These are phyloP conservation scores for Eublepharis macularius DNA, from an alignment of 2,113 vertebrate species.

Conservation along the genomic window DNA sequence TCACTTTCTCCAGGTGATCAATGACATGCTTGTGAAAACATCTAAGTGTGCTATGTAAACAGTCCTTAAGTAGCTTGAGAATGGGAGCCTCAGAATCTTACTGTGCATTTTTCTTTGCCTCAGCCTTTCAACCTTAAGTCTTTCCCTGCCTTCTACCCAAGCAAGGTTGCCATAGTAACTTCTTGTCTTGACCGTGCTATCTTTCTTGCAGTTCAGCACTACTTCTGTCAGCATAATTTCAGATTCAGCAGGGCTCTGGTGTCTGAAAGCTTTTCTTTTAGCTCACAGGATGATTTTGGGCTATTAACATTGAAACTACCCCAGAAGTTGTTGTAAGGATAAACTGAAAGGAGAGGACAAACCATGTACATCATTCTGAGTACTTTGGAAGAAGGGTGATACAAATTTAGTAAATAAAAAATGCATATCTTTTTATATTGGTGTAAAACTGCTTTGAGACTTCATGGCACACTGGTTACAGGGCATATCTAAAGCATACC, in stretches of 20 bases:
- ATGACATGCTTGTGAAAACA: neutral
- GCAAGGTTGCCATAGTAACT: constrained; percentile 57
- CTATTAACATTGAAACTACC: too few relatives aligned
- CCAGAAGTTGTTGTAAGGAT: too few relatives aligned
- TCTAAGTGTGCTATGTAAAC: neutral
- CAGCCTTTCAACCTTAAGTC: fast-evolving
- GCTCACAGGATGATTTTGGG: neutral
- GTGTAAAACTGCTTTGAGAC: neutral
- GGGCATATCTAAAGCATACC: neutral
- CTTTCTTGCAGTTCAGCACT: constrained; percentile 40
- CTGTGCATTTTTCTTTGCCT: neutral
- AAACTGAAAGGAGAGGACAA: too few relatives aligned
- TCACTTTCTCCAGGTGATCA: neutral
- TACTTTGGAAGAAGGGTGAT: too few relatives aligned
- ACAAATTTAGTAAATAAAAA: neutral
- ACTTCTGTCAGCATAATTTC: constrained; percentile 35
- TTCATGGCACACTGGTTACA: neutral
- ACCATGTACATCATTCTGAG: too few relatives aligned
- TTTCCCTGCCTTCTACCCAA: constrained; percentile 42
- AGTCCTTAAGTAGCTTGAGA: neutral
- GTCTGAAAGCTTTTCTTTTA: neutral
- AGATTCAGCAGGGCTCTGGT: neutral
- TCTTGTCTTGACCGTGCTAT: constrained; percentile 48
- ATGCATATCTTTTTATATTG: neutral
- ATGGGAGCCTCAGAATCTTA: neutral